These are phyloP conservation scores for Petrocephalus microphthalmus DNA, from an alignment of 2,113 vertebrate genomes.

Conservation along the genomic window DNA sequence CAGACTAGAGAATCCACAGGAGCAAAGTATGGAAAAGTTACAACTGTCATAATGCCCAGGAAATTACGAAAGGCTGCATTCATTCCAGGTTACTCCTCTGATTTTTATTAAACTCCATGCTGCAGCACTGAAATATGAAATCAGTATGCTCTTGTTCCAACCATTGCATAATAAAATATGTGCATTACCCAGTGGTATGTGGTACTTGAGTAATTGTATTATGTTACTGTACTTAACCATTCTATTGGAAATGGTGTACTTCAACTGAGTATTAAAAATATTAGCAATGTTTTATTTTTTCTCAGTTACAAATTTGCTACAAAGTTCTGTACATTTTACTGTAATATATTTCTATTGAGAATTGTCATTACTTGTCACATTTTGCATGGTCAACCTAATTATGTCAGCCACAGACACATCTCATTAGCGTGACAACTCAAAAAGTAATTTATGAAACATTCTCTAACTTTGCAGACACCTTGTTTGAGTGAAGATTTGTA, in stretches of 20 bases:
- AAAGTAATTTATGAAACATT: neutral
- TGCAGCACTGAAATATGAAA: neutral
- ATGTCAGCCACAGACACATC: neutral
- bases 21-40: neutral
- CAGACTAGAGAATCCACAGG: constrained; percentile 1
- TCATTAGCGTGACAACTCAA: neutral
- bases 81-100: neutral
- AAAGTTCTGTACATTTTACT: neutral
- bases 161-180: neutral
- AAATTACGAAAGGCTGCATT: neutral
- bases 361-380: neutral
- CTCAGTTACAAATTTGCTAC: neutral
- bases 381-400: neutral
- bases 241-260: neutral
- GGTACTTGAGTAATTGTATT: neutral
- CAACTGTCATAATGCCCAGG: neutral
- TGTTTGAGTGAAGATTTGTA: neutral
- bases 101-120: neutral
- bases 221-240: neutral
- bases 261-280: neutral
- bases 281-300: neutral
- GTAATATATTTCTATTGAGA: neutral
- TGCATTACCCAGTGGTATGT: neutral
- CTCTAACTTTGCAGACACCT: neutral
- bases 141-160: neutral